These are phyloP conservation scores for Calidris pugnax DNA, from an alignment of 2,113 vertebrate genomes.

Conservation along the genomic window DNA sequence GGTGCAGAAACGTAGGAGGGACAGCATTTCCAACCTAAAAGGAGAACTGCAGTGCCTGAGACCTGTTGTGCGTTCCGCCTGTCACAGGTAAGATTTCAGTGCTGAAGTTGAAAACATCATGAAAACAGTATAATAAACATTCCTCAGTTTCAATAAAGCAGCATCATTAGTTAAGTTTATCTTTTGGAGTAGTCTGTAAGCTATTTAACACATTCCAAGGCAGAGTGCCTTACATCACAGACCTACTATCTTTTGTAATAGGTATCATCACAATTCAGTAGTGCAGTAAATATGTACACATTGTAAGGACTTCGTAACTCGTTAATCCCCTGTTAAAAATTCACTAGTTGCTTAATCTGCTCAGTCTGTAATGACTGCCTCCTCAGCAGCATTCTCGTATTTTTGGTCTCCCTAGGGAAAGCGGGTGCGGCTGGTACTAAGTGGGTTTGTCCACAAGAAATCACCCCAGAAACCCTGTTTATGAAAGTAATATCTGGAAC, in stretches of 20 bases:
- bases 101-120: neutral
- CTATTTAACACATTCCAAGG: neutral
- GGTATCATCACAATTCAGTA: neutral
- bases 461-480: constrained; percentile 61
- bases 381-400: constrained; percentile 80
- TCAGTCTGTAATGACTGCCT: constrained; percentile 90
- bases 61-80: neutral
- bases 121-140: neutral
- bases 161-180: neutral
- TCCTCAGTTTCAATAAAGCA: neutral
- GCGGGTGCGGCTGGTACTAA: constrained; percentile 76
- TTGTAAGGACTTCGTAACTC: neutral
- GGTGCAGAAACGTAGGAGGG: neutral
- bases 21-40: neutral
- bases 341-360: constrained; percentile 85
- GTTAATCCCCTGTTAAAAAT: constrained; percentile 75
- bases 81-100: neutral
- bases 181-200: neutral
- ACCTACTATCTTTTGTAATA: neutral
- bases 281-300: neutral
- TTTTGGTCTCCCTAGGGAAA: constrained; percentile 77
- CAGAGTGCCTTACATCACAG: neutral
- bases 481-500: constrained; percentile 75
- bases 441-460: constrained; percentile 77
- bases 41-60: neutral